Conservation (phyloP, 2,113 vertebrate species). For the Gorsachius goisagi region DNA sequence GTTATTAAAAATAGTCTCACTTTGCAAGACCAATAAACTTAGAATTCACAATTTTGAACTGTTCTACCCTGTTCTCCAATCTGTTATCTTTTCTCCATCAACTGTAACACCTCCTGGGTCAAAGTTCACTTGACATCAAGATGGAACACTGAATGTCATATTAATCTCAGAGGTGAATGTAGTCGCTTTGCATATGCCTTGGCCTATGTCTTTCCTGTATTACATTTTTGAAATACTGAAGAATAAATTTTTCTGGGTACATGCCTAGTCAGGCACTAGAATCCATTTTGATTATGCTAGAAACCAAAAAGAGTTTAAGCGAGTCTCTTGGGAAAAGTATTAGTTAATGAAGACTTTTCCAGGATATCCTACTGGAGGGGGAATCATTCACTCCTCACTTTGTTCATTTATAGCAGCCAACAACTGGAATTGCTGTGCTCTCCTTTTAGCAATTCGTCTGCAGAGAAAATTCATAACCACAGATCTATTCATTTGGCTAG, state of each 20-base stretch:
- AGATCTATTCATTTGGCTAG: conserved; percentile 10
- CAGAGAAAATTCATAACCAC: conserved; percentile 11
- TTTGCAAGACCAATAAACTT: neutral
- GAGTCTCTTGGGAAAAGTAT: neutral
- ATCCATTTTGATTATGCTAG: neutral
- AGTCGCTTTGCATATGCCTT: neutral
- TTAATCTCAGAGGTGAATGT: neutral
- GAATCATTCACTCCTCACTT: conserved; percentile 46
- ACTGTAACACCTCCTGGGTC: neutral
- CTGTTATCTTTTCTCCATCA: neutral
- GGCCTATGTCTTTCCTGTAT: neutral
- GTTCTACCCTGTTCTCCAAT: neutral
- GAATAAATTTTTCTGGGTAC: neutral
- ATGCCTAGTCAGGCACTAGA: neutral
- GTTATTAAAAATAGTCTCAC: neutral
- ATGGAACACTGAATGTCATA: neutral
- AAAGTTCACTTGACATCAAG: neutral
- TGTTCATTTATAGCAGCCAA: neutral
- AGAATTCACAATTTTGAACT: neutral
- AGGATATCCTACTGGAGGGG: neutral
- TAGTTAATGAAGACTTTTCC: conserved; percentile 51
- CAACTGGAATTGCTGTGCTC: neutral
- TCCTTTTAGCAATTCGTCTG: neutral
- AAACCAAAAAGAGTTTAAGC: neutral
- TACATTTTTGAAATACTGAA: neutral